phyloP scores from a whole-genome alignment of 2,888 invertebrate species.

The Calliopum simillimum region DNA sequence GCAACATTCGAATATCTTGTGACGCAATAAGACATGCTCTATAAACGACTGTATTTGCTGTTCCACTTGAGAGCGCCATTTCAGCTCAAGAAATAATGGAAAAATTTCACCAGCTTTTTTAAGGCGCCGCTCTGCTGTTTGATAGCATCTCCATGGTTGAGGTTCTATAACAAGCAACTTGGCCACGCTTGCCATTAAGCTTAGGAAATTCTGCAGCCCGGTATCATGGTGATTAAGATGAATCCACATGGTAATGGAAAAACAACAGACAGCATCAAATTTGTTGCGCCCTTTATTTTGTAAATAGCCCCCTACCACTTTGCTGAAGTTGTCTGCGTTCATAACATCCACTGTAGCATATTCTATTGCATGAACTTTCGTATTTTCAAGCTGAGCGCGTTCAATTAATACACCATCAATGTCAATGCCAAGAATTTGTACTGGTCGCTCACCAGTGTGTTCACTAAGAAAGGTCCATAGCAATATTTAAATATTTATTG shows the following conservation, averaged over 20 bases:
- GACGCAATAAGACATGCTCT: constrained; percentile 66
- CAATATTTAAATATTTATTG: no score
- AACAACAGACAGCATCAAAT: constrained; percentile 81
- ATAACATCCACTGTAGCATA: constrained; percentile 76
- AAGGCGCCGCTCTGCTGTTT: constrained; percentile 78
- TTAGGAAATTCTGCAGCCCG: constrained; percentile 75
- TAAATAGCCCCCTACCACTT: constrained; percentile 69
- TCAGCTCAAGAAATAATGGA: constrained; percentile 71
- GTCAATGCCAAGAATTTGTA: constrained; percentile 75
- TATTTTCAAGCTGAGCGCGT: constrained; percentile 73
- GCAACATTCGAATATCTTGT: constrained; percentile 71
- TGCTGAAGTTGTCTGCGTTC: constrained; percentile 61
- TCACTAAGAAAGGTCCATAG: constrained; percentile 48
- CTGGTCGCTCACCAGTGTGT: constrained; percentile 37
- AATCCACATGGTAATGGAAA: constrained; percentile 92
- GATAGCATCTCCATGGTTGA: constrained; percentile 88
- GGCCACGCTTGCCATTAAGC: constrained; percentile 69
- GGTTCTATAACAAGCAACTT: constrained; percentile 80
- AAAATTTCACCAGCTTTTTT: constrained; percentile 73
- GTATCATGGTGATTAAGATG: constrained; percentile 86
- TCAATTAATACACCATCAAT: constrained; percentile 78
- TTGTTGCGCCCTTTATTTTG: constrained; percentile 61
- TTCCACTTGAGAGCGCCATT: constrained; percentile 74
- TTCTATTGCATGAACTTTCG: constrained; percentile 65
- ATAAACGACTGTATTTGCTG: constrained; percentile 73